Base-by-base conservation (phyloP, 2,888 invertebrate genomes). In the Anorthoa munda region DNA sequence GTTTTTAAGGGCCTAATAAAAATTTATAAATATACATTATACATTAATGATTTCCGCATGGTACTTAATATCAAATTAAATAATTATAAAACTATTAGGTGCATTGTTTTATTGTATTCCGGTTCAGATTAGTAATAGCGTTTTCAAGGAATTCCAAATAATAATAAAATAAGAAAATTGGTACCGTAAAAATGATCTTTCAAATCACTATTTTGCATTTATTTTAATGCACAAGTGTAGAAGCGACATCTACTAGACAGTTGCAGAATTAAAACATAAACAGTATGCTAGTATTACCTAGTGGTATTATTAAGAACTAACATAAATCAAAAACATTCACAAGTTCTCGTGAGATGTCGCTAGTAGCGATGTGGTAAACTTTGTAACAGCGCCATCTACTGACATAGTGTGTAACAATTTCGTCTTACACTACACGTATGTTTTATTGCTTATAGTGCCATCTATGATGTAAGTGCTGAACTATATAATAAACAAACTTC, bases 321-420 rank as follows among this genome's bases (percentile, higher is more conserved):
- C 0, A 3, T 23, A 11, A 4, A 23, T n/a, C 9, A 2, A 46
- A 21, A 17, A 23, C 15, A 17, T 67, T 48, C 11, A 11, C 4
- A 23, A 59, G 12, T 21, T n/a, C 0, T 15, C 13, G 23, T 21
- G 21, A 82, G 85, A 61, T 84, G 81, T 74, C 84, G 78, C 53
- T 75, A 45, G n/a, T 15, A 17, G 12, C 23, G 2, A 7, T 4
- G 13, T 13, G 2, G n/a, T 12, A 12, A n/a, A 13, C 4, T 13
- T 61, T 21, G 11, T 48, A 21, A 66, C 67, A 84, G 66, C 83
- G 88, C 84, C 86, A 87, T 82, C 88, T 89, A 39, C 53, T 15
- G 11, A 12, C 4, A 26, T 0, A n/a, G 0, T 1, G 0, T 46
- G 12, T 7, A 71, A 78, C 51, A 51, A 11, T 46, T 59, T 18